Evolutionary conservation across 2,113 vertebrate species (phyloP).

Genomic region (Sebastes fasciatus): DNA sequence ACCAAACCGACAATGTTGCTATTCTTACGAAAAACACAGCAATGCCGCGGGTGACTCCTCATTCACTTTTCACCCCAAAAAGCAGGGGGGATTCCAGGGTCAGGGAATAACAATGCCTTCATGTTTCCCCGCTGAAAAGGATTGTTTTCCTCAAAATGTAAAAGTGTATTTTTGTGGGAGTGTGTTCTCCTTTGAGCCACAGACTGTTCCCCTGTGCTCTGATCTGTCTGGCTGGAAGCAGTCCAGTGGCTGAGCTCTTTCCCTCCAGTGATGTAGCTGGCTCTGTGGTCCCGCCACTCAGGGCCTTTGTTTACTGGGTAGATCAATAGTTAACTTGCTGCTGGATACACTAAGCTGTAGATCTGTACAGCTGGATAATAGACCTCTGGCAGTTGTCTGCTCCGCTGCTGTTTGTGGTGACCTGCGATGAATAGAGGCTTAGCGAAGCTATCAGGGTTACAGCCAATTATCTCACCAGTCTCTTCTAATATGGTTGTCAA

Average conservation of each 20-base stretch:
- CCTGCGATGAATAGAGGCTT: constrained; percentile 53
- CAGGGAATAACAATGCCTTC: constrained; percentile 61
- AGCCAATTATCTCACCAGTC: constrained; percentile 68
- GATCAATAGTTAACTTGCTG: constrained; percentile 77
- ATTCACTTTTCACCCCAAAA: constrained; percentile 38
- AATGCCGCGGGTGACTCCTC: constrained; percentile 25
- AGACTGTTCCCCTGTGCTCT: constrained; percentile 56
- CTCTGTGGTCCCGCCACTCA: constrained; percentile 77
- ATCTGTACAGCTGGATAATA: constrained; percentile 57
- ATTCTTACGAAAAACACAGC: constrained; percentile 62
- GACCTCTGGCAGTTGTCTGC: constrained; percentile 48
- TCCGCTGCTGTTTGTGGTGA: constrained; percentile 43
- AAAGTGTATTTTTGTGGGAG: constrained; percentile 49
- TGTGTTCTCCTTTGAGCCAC: constrained; percentile 50
- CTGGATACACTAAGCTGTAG: constrained; percentile 56
- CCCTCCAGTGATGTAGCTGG: constrained; percentile 55
- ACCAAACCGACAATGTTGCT: constrained; percentile 49
- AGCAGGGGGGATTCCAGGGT: constrained; percentile 63
- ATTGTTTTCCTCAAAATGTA: constrained; percentile 57
- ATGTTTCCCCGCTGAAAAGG: constrained; percentile 38
- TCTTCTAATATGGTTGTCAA: constrained; percentile 58
- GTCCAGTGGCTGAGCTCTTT: constrained; percentile 64
- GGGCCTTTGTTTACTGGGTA: constrained; percentile 64
- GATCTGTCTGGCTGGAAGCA: constrained; percentile 75
- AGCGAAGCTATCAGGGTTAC: constrained; percentile 42